Evolutionary conservation across 1,140 invertebrate genomes (phyloP).

Genomic region (Laodelphax striatellus): DNA sequence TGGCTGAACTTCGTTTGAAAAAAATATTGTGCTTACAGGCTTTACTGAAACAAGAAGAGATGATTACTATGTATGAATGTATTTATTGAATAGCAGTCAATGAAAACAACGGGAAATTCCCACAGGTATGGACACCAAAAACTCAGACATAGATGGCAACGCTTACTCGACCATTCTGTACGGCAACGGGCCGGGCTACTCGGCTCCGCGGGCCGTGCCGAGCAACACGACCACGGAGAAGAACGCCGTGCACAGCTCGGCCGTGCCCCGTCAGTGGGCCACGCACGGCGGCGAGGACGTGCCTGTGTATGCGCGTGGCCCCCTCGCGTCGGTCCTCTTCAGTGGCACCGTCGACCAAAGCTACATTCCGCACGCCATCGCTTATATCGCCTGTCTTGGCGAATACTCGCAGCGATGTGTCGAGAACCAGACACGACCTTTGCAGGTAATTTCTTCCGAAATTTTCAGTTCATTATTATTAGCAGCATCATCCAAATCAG

Average conservation of each 20-base stretch:
- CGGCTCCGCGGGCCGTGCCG: constrained; percentile 32
- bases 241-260: constrained; percentile 35
- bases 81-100: too few relatives aligned
- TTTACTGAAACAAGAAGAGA: too few relatives aligned
- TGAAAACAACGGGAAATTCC: too few relatives aligned
- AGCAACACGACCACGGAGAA: constrained; percentile 31
- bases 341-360: constrained; percentile 59
- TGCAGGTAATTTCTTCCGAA: background rate
- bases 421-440: background rate
- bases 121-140: constrained; percentile 51
- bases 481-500: too few relatives aligned
- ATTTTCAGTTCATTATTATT: too few relatives aligned
- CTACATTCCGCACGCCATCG: constrained; percentile 64
- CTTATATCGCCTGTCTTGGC: constrained; percentile 40
- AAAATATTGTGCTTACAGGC: too few relatives aligned
- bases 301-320: constrained; percentile 56
- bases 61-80: too few relatives aligned
- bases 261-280: constrained; percentile 59
- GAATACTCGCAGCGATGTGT: background rate
- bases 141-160: constrained; percentile 50
- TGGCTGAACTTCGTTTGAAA: too few relatives aligned
- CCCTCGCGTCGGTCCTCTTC: constrained; percentile 34
- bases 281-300: constrained; percentile 87
- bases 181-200: constrained; percentile 56
- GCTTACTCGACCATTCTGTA: constrained; percentile 61